Evolutionary conservation across 35 echinoderm and acorn worm genomes (phyloP).

Genomic region (Hemicentrotus pulcherrimus): DNA sequence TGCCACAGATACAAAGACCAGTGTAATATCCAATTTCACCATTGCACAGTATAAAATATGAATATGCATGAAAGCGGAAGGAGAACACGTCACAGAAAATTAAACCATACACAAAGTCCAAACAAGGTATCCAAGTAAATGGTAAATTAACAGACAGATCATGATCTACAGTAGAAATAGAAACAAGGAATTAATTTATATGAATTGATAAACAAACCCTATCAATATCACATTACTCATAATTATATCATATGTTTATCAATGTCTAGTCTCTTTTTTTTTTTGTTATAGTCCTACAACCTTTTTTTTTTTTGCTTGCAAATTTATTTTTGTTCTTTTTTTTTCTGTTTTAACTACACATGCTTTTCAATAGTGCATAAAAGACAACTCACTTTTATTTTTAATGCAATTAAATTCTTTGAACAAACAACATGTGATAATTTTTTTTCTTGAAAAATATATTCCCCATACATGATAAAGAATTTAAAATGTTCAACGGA

Average conservation of each 20-base stretch:
- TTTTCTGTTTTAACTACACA: neutral
- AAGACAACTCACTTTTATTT: neutral
- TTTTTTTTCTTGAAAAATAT: neutral
- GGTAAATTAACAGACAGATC: neutral
- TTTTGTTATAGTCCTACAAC: no score
- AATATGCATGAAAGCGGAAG: neutral
- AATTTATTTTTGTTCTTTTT: neutral
- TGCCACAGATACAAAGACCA: neutral
- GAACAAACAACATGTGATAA: neutral
- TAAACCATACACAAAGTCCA: neutral
- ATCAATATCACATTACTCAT: neutral
- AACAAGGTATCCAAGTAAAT: neutral
- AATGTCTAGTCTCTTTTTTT: neutral
- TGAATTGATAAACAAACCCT: neutral
- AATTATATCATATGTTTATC: neutral
- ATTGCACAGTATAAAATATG: conserved; percentile 15
- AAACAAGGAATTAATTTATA: neutral
- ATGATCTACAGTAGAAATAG: neutral
- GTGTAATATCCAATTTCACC: neutral
- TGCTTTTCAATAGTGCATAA: neutral
- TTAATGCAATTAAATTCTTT: neutral
- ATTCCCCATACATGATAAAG: conserved; percentile 12
- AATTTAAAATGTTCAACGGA: neutral
- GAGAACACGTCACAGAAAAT: neutral
- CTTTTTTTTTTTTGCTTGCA: neutral